Percentiles rank a stretch among this genome's conserved stretches.
phyloP scores from a whole-genome alignment of 2,113 vertebrate genomes.

The Myrmophylax atrothorax region DNA sequence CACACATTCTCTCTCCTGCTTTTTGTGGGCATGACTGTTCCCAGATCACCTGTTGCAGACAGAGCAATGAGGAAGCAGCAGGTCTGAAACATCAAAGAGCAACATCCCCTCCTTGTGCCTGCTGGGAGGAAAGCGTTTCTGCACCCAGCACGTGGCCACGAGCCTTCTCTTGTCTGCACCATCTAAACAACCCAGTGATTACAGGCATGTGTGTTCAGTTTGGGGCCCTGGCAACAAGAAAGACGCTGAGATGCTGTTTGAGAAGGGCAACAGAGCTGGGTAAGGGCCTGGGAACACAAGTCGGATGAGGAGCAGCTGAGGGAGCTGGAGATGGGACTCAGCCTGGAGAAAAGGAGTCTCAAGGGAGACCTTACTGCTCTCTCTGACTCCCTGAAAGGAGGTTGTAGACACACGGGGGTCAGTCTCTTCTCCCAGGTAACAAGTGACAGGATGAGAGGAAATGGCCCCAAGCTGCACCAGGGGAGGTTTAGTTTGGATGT shows the following conservation, averaged over 20 bases:
- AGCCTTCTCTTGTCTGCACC: neutral
- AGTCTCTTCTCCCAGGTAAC: neutral
- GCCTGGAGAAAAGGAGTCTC: neutral
- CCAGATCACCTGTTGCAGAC: neutral
- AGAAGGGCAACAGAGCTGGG: neutral
- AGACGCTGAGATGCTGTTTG: neutral
- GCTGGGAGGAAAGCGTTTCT: neutral
- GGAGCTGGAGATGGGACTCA: neutral
- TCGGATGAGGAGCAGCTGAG: neutral
- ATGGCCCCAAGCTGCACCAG: accelerated
- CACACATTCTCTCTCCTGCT: accelerated
- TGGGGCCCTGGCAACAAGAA: neutral
- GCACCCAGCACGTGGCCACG: accelerated
- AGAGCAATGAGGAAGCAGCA: neutral
- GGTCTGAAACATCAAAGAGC: neutral
- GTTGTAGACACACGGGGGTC: neutral
- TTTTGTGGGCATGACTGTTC: neutral
- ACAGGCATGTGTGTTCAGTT: accelerated
- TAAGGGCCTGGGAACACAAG: neutral
- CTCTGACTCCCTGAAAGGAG: neutral
- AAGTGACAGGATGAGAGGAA: neutral
- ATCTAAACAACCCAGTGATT: neutral
- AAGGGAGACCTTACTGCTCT: neutral
- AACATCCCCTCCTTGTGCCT: conserved; percentile 51
- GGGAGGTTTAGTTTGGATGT: neutral